These are phyloP conservation scores for Pseudachorutes palmiensis DNA, from an alignment of 1,140 invertebrate genomes.

Conservation along the genomic window DNA sequence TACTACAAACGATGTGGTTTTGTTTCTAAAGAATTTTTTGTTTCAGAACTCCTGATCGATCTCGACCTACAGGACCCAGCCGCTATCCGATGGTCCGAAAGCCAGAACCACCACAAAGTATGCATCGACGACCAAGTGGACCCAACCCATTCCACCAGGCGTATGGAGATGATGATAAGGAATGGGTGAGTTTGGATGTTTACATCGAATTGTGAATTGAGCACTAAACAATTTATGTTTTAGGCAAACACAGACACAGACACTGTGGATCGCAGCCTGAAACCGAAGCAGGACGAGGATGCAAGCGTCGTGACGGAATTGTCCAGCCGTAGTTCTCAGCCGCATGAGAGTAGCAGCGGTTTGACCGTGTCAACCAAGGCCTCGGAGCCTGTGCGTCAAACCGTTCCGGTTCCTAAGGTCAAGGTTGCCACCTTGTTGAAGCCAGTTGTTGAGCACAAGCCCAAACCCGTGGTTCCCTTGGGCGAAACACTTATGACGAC, in stretches of 20 bases:
- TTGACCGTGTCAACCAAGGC: no score
- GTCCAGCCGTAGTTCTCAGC: neutral
- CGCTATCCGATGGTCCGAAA: neutral
- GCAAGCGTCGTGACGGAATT: neutral
- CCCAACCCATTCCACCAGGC: neutral
- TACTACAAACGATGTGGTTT: neutral
- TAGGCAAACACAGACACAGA: no score
- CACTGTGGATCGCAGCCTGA: neutral
- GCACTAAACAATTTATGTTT: no score
- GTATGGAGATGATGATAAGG: neutral
- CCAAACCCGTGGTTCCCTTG: neutral
- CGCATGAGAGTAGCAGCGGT: neutral
- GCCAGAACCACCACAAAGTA: neutral
- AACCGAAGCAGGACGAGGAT: neutral
- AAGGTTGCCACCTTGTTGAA: neutral
- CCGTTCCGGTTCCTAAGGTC: neutral
- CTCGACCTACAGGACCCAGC: neutral
- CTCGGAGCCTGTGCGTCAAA: neutral
- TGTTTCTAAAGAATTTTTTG: neutral
- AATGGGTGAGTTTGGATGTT: neutral
- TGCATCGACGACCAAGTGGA: neutral
- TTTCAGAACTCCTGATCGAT: neutral
- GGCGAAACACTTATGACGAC: neutral
- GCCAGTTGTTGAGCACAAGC: neutral
- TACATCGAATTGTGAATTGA: neutral